Percentiles rank a stretch among this genome's conserved stretches.
These are phyloP conservation scores for Coregonus ussuriensis DNA, from an alignment of 2,797 vertebrate species.

Conservation along the genomic window DNA sequence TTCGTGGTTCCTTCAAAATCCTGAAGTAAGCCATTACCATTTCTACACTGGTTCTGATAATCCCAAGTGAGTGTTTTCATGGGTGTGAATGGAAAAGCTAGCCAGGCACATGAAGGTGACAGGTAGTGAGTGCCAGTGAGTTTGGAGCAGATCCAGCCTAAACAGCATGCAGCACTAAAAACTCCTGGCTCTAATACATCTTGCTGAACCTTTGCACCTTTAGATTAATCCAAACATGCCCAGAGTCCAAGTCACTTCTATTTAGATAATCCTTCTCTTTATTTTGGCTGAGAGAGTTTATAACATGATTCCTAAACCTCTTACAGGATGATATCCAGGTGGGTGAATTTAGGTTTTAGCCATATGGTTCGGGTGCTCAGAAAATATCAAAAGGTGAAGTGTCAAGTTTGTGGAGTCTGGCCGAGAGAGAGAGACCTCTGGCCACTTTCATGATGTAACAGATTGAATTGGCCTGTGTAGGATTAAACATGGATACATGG, in stretches of 20 bases:
- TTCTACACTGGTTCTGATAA: background rate
- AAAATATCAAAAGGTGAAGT: background rate
- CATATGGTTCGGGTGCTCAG: background rate
- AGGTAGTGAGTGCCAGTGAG: conserved; percentile 2
- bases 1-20: background rate
- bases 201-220: conserved; percentile 11
- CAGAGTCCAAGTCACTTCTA: conserved; percentile 8
- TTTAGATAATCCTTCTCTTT: conserved; percentile 16
- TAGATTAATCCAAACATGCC: conserved; percentile 15
- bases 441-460: background rate
- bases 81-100: background rate
- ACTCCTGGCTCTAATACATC: background rate
- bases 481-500: background rate
- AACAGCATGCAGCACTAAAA: background rate
- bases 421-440: conserved; percentile 1
- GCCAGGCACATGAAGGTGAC: background rate
- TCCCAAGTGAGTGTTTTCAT: background rate
- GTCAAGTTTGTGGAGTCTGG: background rate
- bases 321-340: conserved; percentile 20
- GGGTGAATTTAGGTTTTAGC: conserved; percentile 17
- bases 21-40: background rate
- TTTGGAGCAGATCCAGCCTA: background rate
- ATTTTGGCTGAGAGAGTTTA: conserved; percentile 12
- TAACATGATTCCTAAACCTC: conserved; percentile 19
- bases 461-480: background rate